A percentile compares a stretch with the other conserved stretches of the same genome.
These are phyloP conservation scores for Crambe crambe DNA, from an alignment of 37 sponge, comb jelly and placozoan genomes.

Conservation along the genomic window DNA sequence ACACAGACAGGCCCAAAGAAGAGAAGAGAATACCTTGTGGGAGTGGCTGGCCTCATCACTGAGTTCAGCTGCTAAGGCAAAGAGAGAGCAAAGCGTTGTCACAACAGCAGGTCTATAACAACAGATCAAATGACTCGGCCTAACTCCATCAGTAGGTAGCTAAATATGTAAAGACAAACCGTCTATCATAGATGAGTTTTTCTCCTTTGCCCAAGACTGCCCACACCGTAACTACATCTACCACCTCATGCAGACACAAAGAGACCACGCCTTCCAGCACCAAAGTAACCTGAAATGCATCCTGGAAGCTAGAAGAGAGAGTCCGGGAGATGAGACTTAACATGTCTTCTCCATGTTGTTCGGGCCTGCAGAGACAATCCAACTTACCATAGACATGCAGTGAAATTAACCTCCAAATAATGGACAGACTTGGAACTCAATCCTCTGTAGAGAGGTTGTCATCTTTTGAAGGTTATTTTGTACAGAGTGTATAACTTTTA, in stretches of 20 bases:
- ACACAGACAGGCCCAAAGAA: not conserved
- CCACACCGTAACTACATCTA: slow-evolving; percentile 51
- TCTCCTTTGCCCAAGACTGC: slow-evolving; percentile 23
- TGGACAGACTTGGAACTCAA: too few species aligned
- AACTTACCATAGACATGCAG: too few species aligned
- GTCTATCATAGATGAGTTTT: slow-evolving; percentile 3
- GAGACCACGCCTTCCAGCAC: slow-evolving; percentile 35
- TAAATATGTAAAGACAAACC: slow-evolving; percentile 1
- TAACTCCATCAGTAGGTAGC: not conserved
- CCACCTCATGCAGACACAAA: slow-evolving; percentile 33
- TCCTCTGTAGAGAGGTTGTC: too few species aligned
- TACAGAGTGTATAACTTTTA: too few species aligned
- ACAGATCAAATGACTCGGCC: not conserved
- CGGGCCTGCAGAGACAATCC: slow-evolving; percentile 20
- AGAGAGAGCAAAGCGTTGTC: slow-evolving; percentile 1
- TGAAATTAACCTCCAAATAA: slow-evolving; percentile 12
- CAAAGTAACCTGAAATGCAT: slow-evolving; percentile 27
- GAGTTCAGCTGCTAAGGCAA: slow-evolving; percentile 33
- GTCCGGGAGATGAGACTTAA: slow-evolving; percentile 12
- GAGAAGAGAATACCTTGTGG: slow-evolving; percentile 8
- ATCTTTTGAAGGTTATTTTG: too few species aligned
- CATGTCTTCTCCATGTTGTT: slow-evolving; percentile 52
- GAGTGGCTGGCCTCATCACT: slow-evolving; percentile 9
- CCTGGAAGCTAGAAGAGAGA: not conserved
- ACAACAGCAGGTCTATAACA: slow-evolving; percentile 3